phyloP scores from a whole-genome alignment of 1,140 invertebrate genomes.

The Drosophila grimshawi region DNA sequence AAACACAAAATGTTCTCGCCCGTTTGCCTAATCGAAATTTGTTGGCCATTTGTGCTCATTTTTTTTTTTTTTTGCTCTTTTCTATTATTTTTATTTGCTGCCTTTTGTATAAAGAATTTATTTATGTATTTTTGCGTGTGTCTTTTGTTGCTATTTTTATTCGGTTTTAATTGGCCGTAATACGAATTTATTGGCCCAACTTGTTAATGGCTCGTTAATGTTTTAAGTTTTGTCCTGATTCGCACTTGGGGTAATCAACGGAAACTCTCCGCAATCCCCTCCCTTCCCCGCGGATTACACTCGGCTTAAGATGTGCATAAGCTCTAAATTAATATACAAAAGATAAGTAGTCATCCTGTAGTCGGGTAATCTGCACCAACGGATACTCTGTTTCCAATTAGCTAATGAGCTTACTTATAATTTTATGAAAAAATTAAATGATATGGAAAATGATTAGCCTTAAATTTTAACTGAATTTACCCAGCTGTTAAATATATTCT shows the following conservation, averaged over 20 bases:
- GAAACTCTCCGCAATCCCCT: background rate
- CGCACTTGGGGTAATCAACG: slow-evolving; percentile 34
- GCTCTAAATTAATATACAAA: slow-evolving; percentile 46
- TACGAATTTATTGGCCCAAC: slow-evolving; percentile 77
- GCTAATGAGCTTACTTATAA: too few species aligned
- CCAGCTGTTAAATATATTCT: too few species aligned
- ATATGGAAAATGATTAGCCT: too few species aligned
- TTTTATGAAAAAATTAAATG: too few species aligned
- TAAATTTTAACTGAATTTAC: too few species aligned
- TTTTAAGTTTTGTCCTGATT: slow-evolving; percentile 56
- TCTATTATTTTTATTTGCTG: slow-evolving; percentile 11
- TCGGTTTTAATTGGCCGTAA: slow-evolving; percentile 81
- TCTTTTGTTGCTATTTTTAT: slow-evolving; percentile 72
- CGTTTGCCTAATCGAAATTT: slow-evolving; percentile 78
- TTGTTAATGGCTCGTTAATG: slow-evolving; percentile 81
- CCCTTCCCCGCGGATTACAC: background rate
- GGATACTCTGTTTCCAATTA: too few species aligned
- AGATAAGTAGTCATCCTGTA: background rate
- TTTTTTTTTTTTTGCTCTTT: slow-evolving; percentile 26
- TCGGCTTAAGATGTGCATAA: background rate
- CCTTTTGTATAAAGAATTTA: slow-evolving; percentile 23
- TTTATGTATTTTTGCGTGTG: slow-evolving; percentile 41
- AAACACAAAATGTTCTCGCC: slow-evolving; percentile 60
- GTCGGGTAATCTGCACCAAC: too few species aligned
- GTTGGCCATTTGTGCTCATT: slow-evolving; percentile 78